These are phyloP conservation scores for Xyrichtys novacula DNA, from an alignment of 2,797 vertebrate genomes.

Conservation along the genomic window DNA sequence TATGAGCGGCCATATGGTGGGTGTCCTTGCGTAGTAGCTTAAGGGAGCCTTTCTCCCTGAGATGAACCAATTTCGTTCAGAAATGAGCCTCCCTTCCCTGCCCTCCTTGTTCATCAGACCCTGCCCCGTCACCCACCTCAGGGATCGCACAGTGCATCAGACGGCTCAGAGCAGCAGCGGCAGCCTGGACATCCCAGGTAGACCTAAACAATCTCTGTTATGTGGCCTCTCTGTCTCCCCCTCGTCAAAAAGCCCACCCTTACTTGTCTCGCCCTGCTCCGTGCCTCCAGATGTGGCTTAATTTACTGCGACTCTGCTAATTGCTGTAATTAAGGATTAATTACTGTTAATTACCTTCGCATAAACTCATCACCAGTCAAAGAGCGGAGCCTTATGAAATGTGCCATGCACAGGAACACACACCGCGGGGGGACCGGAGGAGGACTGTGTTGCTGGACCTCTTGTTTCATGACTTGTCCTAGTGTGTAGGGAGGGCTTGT, in stretches of 20 bases:
- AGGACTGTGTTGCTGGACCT: constrained; percentile 73
- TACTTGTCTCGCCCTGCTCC: constrained; percentile 85
- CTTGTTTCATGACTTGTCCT: constrained; percentile 72
- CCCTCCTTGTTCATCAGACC: constrained; percentile 56
- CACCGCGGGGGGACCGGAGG: constrained; percentile 78
- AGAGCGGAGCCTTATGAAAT: constrained; percentile 99
- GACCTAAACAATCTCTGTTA: constrained; percentile 88
- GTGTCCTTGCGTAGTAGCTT: constrained; percentile 80
- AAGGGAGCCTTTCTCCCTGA: constrained; percentile 77
- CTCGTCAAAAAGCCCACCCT: constrained; percentile 74
- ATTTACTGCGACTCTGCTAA: constrained; percentile 99
- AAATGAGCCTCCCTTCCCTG: constrained; percentile 63
- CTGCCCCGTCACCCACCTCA: constrained; percentile 60
- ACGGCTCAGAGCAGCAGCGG: constrained; percentile 17
- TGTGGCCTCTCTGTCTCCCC: constrained; percentile 83
- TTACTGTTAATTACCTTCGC: constrained; percentile 99
- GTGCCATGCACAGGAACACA: constrained; percentile 92
- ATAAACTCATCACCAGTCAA: constrained; percentile 99
- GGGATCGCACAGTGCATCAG: constrained; percentile 50
- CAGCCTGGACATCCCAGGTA: constrained; percentile 75
- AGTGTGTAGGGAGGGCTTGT: constrained; percentile 77
- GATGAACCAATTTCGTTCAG: constrained; percentile 70
- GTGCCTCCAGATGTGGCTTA: constrained; percentile 99
- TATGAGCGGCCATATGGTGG: constrained; percentile 81
- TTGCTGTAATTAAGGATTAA: constrained; percentile 99